These are phyloP conservation scores for Drosophila murphyi DNA, from an alignment of 1,140 invertebrate genomes.

Conservation along the genomic window DNA sequence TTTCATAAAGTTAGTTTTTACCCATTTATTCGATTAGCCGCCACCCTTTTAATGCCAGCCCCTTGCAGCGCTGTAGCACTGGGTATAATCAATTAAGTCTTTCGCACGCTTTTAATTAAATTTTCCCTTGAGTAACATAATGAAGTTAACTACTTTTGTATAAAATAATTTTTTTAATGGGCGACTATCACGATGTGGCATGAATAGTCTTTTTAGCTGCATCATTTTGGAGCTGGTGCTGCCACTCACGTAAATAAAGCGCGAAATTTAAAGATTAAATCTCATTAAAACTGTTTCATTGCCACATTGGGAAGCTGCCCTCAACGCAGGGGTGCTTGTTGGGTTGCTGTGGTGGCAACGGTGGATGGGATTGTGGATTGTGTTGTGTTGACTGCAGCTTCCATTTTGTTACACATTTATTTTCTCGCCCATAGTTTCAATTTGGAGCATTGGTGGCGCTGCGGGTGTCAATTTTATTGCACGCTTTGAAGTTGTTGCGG, in stretches of 20 bases:
- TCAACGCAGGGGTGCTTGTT: constrained; percentile 2
- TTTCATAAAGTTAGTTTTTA: background rate
- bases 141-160: constrained; percentile 63
- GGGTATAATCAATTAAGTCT: constrained; percentile 74
- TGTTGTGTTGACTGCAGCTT: constrained; percentile 38
- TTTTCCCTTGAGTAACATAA: constrained; percentile 67
- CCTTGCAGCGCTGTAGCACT: constrained; percentile 1
- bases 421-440: constrained; percentile 71
- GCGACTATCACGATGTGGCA: constrained; percentile 22
- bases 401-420: constrained; percentile 79
- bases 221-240: constrained; percentile 27
- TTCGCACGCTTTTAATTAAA: constrained; percentile 77
- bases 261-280: constrained; percentile 81
- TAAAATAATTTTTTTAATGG: constrained; percentile 22
- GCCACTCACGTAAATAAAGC: constrained; percentile 72
- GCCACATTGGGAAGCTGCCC: constrained; percentile 47
- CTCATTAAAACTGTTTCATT: constrained; percentile 82
- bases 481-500: constrained; percentile 71
- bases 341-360: constrained; percentile 4
- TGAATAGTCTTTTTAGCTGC: constrained; percentile 22
- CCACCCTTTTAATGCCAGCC: background rate
- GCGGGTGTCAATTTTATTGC: constrained; percentile 80
- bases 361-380: constrained; percentile 7
- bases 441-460: constrained; percentile 57
- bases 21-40: background rate